Percentiles rank a stretch among this genome's conserved stretches.
phyloP scores from a whole-genome alignment of 2,797 vertebrate genomes.

The Simalia tracyae region DNA sequence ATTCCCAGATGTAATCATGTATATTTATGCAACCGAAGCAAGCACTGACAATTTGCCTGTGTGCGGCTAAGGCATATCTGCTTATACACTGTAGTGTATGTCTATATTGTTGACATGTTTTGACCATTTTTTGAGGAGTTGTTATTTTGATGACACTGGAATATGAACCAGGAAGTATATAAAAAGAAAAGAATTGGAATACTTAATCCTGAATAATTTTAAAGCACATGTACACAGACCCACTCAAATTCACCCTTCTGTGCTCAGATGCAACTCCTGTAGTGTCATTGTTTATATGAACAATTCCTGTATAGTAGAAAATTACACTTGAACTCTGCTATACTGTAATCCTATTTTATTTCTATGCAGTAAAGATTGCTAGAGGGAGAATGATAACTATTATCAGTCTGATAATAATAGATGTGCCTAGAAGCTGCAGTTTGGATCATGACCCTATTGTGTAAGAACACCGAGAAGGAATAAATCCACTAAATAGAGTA shows the following conservation, averaged over 20 bases:
- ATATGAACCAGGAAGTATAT: not conserved
- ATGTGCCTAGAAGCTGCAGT: not conserved
- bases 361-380: not conserved
- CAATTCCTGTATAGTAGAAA: not conserved
- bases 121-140: not conserved
- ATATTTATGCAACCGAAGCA: not conserved
- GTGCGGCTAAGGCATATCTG: not conserved
- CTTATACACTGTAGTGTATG: not conserved
- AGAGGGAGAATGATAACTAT: constrained; percentile 16
- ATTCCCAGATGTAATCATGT: not conserved
- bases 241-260: not conserved
- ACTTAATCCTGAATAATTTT: not conserved
- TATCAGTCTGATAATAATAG: constrained; percentile 19
- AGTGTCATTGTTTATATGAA: not conserved
- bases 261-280: not conserved
- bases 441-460: constrained; percentile 1
- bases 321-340: not conserved
- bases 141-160: not conserved
- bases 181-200: not conserved
- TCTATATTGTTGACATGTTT: not conserved
- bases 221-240: not conserved
- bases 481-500: not conserved
- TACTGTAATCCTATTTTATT: constrained; percentile 4
- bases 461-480: not conserved
- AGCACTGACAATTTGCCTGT: not conserved